Evolutionary conservation across 1,140 invertebrate species (phyloP), one percentile per base, ranked within the genome.

Genomic region (Platyscapa corneri): DNA sequence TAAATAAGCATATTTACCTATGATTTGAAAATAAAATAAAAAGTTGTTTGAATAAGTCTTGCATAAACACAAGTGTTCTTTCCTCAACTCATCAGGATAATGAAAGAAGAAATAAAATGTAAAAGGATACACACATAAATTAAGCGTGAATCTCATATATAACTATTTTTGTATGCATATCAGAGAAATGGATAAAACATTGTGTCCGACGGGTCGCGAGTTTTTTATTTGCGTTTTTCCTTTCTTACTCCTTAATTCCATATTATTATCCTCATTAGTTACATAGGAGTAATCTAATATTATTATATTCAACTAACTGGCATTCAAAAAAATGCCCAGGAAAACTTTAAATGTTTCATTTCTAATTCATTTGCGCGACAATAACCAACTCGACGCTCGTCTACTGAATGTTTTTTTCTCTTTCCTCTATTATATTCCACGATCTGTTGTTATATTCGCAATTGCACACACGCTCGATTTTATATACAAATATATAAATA

Each of bases 141-240:
- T 82, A 56, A 76, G 72, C 82, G 70, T 83, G 34, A 83, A 83
- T 83, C 72, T 83, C 72, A 76, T 64, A 82, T 32, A 76, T 37
- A 64, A 76, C 37, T 83, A 65, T 83, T 83, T 83, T 83, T 76
- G 37, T 83, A 83, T 23, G 46, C 30, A 46, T 65, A 76, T 65
- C 34, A 75, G 49, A 75, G 80, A 56, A 60, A 46, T 5, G 39
- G 42, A 74, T 42, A 46, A 27, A 39, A 75, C 8, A 53, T 8
- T 53, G n/a, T 34, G 20, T 20, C 49, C 46, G 75, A 77, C 49
- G 49, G 30, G 20, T 42, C 8, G n/a, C 42, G 39, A 75, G 72
- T 75, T 75, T 16, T 75, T 27, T 49, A 75, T 49, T 49, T 32
- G 0, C 42, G 27, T 46, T 46, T 37, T 75, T 75, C 37, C 72